Conservation (phyloP, 1,140 invertebrate species). For the Zeugodacus cucurbitae region DNA sequence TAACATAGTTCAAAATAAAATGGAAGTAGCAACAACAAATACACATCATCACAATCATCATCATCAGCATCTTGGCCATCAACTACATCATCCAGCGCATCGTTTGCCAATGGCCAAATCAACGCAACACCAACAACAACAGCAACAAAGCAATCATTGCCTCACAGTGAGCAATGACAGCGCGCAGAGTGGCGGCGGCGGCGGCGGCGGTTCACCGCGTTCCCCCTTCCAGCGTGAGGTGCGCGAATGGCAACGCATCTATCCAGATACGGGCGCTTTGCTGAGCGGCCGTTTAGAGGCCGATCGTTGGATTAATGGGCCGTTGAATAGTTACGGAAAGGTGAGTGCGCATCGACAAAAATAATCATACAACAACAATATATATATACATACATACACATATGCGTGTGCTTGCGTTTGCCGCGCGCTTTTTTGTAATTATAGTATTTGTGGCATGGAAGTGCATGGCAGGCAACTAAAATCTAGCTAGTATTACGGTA, state of each 20-base stretch:
- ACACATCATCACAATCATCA: conserved; percentile 56
- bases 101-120: not conserved
- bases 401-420: not conserved
- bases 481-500: conserved; percentile 18
- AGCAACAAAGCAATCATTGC: conserved; percentile 12
- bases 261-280: conserved; percentile 65
- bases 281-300: conserved; percentile 65
- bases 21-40: conserved; percentile 58
- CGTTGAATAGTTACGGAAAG: conserved; percentile 63
- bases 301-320: conserved; percentile 66
- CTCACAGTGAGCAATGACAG: not conserved
- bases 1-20: conserved; percentile 13
- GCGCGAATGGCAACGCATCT: conserved; percentile 66
- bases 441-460: not conserved
- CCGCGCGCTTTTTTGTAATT: not conserved
- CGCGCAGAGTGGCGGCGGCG: not conserved
- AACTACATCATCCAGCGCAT: conserved; percentile 16
- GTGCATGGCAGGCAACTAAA: not conserved
- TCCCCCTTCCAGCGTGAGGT: conserved; percentile 65
- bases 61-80: conserved; percentile 51
- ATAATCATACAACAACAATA: not conserved
- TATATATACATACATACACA: not conserved
- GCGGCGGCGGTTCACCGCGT: conserved; percentile 48
- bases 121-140: not conserved
- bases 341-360: conserved; percentile 51